phyloP scores from a whole-genome alignment of 2,888 invertebrate genomes.

The Acholoe squamosa region DNA sequence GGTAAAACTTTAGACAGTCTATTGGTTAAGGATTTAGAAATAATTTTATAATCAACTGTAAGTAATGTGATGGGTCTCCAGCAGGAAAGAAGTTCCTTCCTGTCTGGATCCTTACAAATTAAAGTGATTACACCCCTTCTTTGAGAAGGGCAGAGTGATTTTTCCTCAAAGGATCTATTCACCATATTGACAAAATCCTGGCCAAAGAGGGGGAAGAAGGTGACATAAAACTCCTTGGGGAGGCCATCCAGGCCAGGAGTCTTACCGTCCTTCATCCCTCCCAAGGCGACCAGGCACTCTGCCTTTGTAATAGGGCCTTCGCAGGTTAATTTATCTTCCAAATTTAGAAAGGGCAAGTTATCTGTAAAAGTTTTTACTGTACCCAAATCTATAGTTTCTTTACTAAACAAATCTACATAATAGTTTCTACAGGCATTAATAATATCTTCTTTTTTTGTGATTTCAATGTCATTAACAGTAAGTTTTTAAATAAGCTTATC shows the following conservation, averaged over 20 bases:
- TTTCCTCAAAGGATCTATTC: not conserved
- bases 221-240: slow-evolving; percentile 19
- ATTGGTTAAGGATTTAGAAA: not conserved
- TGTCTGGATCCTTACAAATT: not conserved
- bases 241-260: slow-evolving; percentile 26
- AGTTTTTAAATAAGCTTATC: not conserved
- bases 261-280: slow-evolving; percentile 27
- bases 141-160: not conserved
- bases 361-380: not conserved
- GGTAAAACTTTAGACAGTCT: not conserved
- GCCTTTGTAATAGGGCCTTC: not conserved
- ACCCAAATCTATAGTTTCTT: not conserved
- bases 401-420: not conserved
- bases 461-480: not conserved
- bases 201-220: slow-evolving; percentile 21
- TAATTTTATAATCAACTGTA: slow-evolving; percentile 29
- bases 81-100: not conserved
- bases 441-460: not conserved
- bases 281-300: not conserved
- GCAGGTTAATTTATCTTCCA: not conserved
- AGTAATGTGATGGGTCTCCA: slow-evolving; percentile 49
- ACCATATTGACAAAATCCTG: not conserved
- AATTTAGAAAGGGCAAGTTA: not conserved
- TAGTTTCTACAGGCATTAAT: not conserved
- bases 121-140: not conserved